Evolutionary conservation across 2,113 vertebrate species (phyloP).

Genomic region (Rhineura floridana): DNA sequence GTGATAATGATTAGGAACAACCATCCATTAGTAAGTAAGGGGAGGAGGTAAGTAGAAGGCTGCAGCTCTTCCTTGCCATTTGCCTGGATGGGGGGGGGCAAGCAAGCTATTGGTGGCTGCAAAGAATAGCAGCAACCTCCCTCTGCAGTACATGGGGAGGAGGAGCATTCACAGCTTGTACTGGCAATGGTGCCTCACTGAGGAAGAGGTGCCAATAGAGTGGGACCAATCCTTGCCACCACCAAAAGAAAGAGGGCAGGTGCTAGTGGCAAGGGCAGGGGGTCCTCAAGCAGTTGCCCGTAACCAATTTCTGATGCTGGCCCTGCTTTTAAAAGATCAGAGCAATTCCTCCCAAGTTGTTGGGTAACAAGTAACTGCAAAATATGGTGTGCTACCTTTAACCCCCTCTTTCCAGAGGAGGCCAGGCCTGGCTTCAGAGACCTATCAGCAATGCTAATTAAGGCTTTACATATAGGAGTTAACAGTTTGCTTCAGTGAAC

Average conservation of each 20-base stretch:
- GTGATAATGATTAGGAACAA: not conserved
- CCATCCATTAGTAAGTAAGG: not conserved
- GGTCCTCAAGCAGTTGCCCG: not conserved
- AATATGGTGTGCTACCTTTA: not conserved
- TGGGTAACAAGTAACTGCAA: not conserved
- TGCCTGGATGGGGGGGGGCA: too few species aligned
- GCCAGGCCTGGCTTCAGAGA: not conserved
- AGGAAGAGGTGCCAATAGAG: too few species aligned
- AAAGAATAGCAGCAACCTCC: not conserved
- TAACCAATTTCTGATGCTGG: not conserved
- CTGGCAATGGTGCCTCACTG: not conserved
- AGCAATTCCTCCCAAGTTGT: not conserved
- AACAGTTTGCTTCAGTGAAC: not conserved
- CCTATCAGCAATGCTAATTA: not conserved
- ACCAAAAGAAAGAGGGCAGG: not conserved
- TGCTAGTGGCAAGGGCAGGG: not conserved
- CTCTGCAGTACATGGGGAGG: not conserved
- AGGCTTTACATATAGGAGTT: not conserved
- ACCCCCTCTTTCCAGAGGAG: not conserved
- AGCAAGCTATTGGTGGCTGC: too few species aligned
- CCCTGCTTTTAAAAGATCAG: not conserved
- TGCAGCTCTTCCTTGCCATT: too few species aligned
- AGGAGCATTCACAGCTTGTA: not conserved
- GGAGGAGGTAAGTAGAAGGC: not conserved
- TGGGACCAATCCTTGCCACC: not conserved